phyloP scores from a whole-genome alignment of 2,113 vertebrate species.

The Natator depressus region DNA sequence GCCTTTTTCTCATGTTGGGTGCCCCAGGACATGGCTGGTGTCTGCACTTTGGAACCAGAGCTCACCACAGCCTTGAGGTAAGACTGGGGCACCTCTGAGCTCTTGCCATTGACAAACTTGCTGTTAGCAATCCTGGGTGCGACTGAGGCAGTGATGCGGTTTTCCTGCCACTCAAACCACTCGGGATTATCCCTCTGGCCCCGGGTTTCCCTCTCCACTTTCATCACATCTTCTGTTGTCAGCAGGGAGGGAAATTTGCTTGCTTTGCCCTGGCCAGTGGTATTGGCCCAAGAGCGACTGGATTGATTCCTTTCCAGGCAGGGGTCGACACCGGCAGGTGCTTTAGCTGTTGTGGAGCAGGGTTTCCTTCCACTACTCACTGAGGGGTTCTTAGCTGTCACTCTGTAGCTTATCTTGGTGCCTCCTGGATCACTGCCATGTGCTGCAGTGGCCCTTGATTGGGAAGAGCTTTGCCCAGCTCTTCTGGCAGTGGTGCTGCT shows the following conservation, averaged over 20 bases:
- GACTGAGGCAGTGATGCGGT: slow-evolving; percentile 85
- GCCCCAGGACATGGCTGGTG: slow-evolving; percentile 86
- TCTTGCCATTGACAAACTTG: slow-evolving; percentile 74
- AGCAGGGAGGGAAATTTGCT: neutral
- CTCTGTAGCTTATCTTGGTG: neutral
- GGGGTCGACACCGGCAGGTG: rapidly evolving
- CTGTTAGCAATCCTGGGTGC: slow-evolving; percentile 80
- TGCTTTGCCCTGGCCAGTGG: neutral
- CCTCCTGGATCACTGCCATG: rapidly evolving
- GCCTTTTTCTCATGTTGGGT: slow-evolving; percentile 73
- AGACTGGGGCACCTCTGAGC: slow-evolving; percentile 73
- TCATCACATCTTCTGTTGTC: neutral
- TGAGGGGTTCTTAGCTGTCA: neutral
- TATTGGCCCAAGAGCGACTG: neutral
- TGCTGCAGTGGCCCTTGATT: neutral
- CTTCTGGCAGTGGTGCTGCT: neutral
- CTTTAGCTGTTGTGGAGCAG: rapidly evolving
- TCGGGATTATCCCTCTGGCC: slow-evolving; percentile 80
- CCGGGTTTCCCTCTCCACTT: slow-evolving; percentile 81
- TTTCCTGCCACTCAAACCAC: slow-evolving; percentile 82
- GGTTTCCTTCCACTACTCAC: rapidly evolving
- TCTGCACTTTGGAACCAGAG: slow-evolving; percentile 36
- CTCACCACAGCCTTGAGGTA: slow-evolving; percentile 77
- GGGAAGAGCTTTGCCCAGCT: neutral
- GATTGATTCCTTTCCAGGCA: neutral